A percentile compares a stretch with the other conserved stretches of the same genome.
Conservation (phyloP, 2,113 vertebrate genomes). For the Rhombomys opimus region DNA sequence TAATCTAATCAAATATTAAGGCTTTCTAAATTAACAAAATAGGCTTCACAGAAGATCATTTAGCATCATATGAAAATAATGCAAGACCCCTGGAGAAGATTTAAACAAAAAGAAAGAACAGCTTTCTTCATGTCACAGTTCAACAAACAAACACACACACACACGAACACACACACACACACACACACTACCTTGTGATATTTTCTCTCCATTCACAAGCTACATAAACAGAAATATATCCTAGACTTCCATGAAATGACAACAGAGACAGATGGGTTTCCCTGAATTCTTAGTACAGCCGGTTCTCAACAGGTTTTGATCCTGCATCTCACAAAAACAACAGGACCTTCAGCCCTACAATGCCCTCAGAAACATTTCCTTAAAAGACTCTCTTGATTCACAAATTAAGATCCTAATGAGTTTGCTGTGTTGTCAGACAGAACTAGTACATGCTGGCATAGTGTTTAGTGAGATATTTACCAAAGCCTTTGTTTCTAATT, state of each 20-base stretch:
- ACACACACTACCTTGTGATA: neutral
- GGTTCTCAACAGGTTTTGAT: neutral
- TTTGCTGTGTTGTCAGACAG: constrained; percentile 16
- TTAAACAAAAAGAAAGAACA: constrained; percentile 59
- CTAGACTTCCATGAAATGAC: constrained; percentile 9
- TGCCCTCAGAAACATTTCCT: neutral
- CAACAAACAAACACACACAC: neutral
- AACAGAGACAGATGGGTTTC: neutral
- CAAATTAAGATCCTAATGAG: neutral
- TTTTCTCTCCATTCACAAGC: neutral
- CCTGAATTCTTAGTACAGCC: neutral
- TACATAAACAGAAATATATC: neutral
- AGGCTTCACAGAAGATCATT: constrained; percentile 46
- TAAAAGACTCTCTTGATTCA: neutral
- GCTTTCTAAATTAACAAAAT: constrained; percentile 65
- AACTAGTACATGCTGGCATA: neutral
- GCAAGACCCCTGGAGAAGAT: constrained; percentile 54
- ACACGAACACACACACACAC: neutral
- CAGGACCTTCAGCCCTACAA: neutral
- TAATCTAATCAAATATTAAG: constrained; percentile 60
- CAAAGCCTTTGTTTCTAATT: constrained; percentile 3
- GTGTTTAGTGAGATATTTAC: neutral
- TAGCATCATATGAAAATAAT: constrained; percentile 57
- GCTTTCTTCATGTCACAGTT: constrained; percentile 44
- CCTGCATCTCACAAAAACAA: neutral